Evolutionary conservation across 2,888 invertebrate genomes (phyloP).

Genomic region (Endotricha flammealis): DNA sequence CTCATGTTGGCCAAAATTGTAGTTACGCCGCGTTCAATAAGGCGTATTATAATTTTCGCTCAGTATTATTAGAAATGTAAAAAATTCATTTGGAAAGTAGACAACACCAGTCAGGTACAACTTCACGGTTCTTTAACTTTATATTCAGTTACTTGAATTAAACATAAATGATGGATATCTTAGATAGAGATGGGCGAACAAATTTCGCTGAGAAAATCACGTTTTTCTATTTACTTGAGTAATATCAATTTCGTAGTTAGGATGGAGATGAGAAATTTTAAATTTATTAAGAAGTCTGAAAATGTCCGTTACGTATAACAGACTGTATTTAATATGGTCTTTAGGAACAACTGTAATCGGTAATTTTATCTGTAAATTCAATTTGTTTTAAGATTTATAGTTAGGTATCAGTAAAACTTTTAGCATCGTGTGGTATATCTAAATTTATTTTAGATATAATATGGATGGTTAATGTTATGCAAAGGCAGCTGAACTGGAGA

Average conservation of each 20-base stretch:
- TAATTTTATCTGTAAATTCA: constrained; percentile 62
- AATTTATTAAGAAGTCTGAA: constrained; percentile 65
- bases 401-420: constrained; percentile 56
- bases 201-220: constrained; percentile 60
- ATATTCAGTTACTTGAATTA: constrained; percentile 13
- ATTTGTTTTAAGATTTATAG: constrained; percentile 68
- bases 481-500: no score
- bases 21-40: constrained; percentile 52
- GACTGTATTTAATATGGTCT: constrained; percentile 64
- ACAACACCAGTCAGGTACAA: constrained; percentile 17
- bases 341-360: constrained; percentile 57
- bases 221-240: constrained; percentile 61
- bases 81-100: constrained; percentile 32
- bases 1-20: constrained; percentile 71
- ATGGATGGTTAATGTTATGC: no score
- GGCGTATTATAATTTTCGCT: constrained; percentile 67
- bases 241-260: constrained; percentile 68
- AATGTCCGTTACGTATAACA: constrained; percentile 53
- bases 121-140: constrained; percentile 2
- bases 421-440: constrained; percentile 46
- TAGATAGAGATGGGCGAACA: constrained; percentile 51
- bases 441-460: constrained; percentile 43
- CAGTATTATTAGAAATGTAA: constrained; percentile 58
- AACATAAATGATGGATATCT: constrained; percentile 25
- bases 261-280: constrained; percentile 62